A percentile compares a stretch with the other conserved stretches of the same genome.
These are phyloP conservation scores for Drosophila asahinai DNA, from an alignment of 1,140 invertebrate genomes.

Conservation along the genomic window DNA sequence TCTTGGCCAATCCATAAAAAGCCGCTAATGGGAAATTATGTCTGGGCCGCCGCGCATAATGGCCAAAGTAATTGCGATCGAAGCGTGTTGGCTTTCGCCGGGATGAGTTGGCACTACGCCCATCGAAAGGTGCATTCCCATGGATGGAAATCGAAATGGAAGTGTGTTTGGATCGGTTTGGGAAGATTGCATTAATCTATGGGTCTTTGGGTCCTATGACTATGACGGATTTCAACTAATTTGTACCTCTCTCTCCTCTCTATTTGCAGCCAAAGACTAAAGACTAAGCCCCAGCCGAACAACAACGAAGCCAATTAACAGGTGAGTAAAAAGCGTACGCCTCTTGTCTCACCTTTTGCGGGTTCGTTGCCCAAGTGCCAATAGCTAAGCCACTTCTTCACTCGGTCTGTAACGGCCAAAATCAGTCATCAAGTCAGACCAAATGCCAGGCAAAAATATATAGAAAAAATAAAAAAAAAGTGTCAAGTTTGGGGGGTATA, in stretches of 20 bases:
- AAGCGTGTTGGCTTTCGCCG: slow-evolving; percentile 42
- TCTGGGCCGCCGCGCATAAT: slow-evolving; percentile 34
- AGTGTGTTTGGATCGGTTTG: background rate
- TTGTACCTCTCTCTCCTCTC: background rate
- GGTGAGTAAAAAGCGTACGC: slow-evolving; percentile 29
- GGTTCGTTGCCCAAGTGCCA: slow-evolving; percentile 30
- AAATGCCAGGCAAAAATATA: background rate
- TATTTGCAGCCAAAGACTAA: slow-evolving; percentile 45
- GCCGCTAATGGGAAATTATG: slow-evolving; percentile 67
- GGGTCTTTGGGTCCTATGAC: background rate
- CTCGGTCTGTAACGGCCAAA: background rate
- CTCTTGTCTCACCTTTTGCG: slow-evolving; percentile 3
- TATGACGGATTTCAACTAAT: slow-evolving; percentile 27
- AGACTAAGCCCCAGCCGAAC: slow-evolving; percentile 1
- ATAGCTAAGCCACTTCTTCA: background rate
- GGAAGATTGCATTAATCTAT: slow-evolving; percentile 44
- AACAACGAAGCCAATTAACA: slow-evolving; percentile 26
- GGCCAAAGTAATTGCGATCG: slow-evolving; percentile 42
- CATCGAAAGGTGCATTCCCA: slow-evolving; percentile 5
- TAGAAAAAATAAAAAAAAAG: background rate
- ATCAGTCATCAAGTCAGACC: no score
- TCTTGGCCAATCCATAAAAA: slow-evolving; percentile 61
- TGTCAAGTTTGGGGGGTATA: background rate
- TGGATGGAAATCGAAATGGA: slow-evolving; percentile 22
- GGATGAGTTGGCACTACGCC: slow-evolving; percentile 46